phyloP scores from a whole-genome alignment of 2,888 invertebrate genomes.

The Lymantria monacha region DNA sequence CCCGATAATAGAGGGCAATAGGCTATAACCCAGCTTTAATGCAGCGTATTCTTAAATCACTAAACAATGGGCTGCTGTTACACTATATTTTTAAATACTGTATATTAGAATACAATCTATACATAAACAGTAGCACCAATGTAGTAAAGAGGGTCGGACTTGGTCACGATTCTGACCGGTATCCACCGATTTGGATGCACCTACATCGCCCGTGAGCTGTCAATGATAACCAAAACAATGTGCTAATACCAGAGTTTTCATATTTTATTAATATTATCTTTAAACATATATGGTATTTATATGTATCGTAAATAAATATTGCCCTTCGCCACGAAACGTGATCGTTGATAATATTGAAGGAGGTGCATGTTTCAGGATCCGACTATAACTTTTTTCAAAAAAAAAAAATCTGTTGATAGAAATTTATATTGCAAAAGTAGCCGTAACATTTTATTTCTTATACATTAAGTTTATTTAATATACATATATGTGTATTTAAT shows the following conservation, averaged over 20 bases:
- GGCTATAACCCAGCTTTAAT: not conserved
- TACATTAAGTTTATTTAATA: too few relatives aligned
- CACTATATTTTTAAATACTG: constrained; percentile 28
- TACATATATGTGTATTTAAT: too few relatives aligned
- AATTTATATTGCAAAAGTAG: too few relatives aligned
- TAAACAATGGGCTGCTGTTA: constrained; percentile 1
- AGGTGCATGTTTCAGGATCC: too few relatives aligned
- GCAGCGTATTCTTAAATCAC: not conserved
- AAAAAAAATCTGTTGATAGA: too few relatives aligned
- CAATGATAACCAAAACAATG: constrained; percentile 65
- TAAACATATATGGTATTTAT: constrained; percentile 28
- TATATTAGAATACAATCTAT: constrained; percentile 29
- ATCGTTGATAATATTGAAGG: constrained; percentile 3
- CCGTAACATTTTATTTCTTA: too few relatives aligned
- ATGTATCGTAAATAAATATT: constrained; percentile 23
- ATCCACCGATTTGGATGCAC: constrained; percentile 58
- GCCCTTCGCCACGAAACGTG: constrained; percentile 13
- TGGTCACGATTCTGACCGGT: constrained; percentile 64
- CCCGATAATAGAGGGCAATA: not conserved
- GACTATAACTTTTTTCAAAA: too few relatives aligned
- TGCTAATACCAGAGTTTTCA: constrained; percentile 50
- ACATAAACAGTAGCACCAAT: constrained; percentile 32
- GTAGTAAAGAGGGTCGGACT: constrained; percentile 40
- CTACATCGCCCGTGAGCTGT: constrained; percentile 52
- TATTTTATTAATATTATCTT: constrained; percentile 36